Evolutionary conservation across 2,888 invertebrate genomes (phyloP).

Genomic region (Flabesymbios commensalis): DNA sequence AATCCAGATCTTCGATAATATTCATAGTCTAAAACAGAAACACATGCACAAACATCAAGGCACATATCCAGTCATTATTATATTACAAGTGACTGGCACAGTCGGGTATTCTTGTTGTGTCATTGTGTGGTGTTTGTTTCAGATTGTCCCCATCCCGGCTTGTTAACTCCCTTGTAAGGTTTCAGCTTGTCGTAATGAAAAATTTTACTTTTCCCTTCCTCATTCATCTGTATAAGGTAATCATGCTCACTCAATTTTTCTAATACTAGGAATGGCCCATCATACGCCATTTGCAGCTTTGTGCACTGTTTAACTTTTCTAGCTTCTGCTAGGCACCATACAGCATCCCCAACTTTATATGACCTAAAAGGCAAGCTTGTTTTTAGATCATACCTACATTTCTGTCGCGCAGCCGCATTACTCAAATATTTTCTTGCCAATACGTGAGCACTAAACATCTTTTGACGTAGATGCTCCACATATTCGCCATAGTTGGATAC

Average conservation of each 20-base stretch:
- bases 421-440: not conserved
- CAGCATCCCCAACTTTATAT: not conserved
- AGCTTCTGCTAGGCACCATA: not conserved
- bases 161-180: not conserved
- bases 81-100: no score
- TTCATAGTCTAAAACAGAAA: no score
- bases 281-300: not conserved
- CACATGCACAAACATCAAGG: no score
- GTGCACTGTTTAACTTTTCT: not conserved
- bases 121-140: no score
- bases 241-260: not conserved
- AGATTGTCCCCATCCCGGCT: no score
- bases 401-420: not conserved
- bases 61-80: no score
- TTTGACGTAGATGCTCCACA: not conserved
- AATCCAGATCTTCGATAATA: no score
- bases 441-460: not conserved
- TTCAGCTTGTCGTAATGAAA: not conserved
- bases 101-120: no score
- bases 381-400: not conserved
- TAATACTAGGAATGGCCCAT: not conserved
- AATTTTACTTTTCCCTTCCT: not conserved
- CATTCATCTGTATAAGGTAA: not conserved
- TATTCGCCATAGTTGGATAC: not conserved
- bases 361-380: not conserved